Evolutionary conservation across 35 echinoderm and acorn worm genomes (phyloP).

Genomic region (Diadema setosum): DNA sequence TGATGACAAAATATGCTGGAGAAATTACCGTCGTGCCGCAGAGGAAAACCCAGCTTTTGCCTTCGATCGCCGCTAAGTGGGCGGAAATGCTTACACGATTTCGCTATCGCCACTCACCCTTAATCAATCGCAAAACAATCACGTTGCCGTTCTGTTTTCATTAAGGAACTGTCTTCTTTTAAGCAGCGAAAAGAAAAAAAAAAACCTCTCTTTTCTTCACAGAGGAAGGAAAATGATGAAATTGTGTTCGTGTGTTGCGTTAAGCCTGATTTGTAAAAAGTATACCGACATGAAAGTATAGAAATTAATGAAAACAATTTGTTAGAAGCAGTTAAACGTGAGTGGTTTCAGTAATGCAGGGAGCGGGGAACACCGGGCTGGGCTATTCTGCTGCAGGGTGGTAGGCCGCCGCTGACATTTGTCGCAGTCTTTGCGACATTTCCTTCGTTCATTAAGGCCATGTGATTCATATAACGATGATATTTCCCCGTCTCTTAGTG

Average conservation of each 20-base stretch:
- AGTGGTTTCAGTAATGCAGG: not conserved
- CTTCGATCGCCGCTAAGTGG: not conserved
- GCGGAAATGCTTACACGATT: conserved; percentile 17
- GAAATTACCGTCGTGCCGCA: no score
- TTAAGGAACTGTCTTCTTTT: no score
- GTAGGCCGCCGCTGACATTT: no score
- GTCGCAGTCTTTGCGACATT: no score
- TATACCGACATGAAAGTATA: not conserved
- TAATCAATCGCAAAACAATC: not conserved
- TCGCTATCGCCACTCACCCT: not conserved
- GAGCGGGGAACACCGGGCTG: no score
- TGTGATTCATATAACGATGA: no score
- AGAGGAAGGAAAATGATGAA: not conserved
- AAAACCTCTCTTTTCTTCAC: not conserved
- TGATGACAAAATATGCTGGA: no score
- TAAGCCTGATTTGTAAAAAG: not conserved
- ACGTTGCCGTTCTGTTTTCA: no score
- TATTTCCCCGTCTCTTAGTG: no score
- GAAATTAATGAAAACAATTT: conserved; percentile 12
- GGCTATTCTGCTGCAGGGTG: no score
- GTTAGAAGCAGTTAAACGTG: conserved; percentile 6
- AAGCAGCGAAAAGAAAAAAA: no score
- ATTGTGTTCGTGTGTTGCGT: not conserved
- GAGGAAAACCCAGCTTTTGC: not conserved
- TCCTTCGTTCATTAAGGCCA: no score